phyloP scores from a whole-genome alignment of 2,113 vertebrate genomes.

The Microcebus griseorufus region DNA sequence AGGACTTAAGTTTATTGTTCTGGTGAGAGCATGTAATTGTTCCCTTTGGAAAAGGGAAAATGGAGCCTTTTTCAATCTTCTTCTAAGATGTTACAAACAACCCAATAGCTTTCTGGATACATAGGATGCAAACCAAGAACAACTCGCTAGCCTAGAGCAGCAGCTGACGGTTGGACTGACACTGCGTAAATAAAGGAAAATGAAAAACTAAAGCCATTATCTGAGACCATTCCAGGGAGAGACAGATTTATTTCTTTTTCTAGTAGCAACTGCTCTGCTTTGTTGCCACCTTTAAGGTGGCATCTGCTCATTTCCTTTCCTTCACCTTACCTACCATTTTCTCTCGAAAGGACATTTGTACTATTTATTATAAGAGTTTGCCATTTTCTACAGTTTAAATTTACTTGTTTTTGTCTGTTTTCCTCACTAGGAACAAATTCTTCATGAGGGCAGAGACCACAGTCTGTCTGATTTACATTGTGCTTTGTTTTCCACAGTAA shows the following conservation, averaged over 20 bases:
- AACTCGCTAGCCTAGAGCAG: neutral
- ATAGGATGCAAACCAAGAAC: constrained; percentile 19
- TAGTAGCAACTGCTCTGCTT: neutral
- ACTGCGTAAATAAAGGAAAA: neutral
- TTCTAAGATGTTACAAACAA: constrained; percentile 27
- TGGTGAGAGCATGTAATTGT: neutral
- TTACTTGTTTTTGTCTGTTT: neutral
- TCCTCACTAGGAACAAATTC: neutral
- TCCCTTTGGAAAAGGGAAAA: constrained; percentile 44
- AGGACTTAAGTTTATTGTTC: constrained; percentile 16
- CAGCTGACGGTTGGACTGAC: neutral
- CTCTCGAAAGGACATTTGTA: neutral
- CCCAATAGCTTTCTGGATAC: constrained; percentile 31
- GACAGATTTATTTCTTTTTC: neutral
- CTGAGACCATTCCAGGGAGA: neutral
- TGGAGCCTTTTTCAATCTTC: neutral
- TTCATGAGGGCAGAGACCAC: neutral
- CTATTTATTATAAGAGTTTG: neutral
- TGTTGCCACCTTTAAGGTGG: neutral
- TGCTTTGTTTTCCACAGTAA: neutral
- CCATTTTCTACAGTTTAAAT: neutral
- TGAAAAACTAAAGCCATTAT: neutral
- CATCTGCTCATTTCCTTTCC: neutral
- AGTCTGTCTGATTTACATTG: neutral
- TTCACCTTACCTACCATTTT: neutral